phyloP scores from a whole-genome alignment of 2,797 vertebrate species.

The Toxotes lorentzi region DNA sequence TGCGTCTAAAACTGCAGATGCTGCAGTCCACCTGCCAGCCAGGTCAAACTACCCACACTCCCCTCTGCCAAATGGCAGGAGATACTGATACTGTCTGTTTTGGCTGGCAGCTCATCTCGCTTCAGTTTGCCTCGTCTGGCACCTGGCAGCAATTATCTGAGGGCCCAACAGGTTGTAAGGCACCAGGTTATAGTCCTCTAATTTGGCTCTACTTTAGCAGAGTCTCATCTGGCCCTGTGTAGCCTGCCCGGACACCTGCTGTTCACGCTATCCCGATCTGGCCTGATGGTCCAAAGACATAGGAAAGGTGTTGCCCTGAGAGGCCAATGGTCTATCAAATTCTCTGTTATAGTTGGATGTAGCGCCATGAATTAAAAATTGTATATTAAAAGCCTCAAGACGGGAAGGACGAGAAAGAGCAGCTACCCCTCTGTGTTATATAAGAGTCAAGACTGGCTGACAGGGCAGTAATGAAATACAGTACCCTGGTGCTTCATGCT shows the following conservation, averaged over 20 bases:
- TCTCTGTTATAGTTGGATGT: neutral
- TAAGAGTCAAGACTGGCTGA: constrained; percentile 59
- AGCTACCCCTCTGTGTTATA: constrained; percentile 32
- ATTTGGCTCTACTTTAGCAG: constrained; percentile 36
- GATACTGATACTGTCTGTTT: constrained; percentile 69
- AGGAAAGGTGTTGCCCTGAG: constrained; percentile 2
- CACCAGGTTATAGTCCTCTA: constrained; percentile 50
- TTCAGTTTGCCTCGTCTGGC: constrained; percentile 53
- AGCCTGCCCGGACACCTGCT: constrained; percentile 51
- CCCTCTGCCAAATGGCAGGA: constrained; percentile 61
- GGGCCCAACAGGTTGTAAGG: constrained; percentile 47
- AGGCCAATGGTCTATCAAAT: constrained; percentile 3
- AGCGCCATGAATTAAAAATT: constrained; percentile 12
- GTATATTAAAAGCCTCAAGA: constrained; percentile 5
- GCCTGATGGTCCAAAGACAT: constrained; percentile 7
- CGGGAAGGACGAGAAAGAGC: neutral
- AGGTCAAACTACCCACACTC: constrained; percentile 67
- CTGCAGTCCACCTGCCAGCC: constrained; percentile 65
- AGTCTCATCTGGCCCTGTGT: constrained; percentile 46
- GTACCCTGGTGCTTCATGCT: constrained; percentile 51
- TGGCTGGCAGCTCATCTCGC: constrained; percentile 50
- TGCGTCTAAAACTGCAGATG: constrained; percentile 66
- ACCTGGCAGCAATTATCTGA: constrained; percentile 58
- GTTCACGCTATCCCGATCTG: constrained; percentile 38
- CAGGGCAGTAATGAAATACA: constrained; percentile 76